A percentile compares a stretch with the other conserved stretches of the same genome.
Conservation (phyloP, 2,113 vertebrate species). For the Antechinus flavipes region DNA sequence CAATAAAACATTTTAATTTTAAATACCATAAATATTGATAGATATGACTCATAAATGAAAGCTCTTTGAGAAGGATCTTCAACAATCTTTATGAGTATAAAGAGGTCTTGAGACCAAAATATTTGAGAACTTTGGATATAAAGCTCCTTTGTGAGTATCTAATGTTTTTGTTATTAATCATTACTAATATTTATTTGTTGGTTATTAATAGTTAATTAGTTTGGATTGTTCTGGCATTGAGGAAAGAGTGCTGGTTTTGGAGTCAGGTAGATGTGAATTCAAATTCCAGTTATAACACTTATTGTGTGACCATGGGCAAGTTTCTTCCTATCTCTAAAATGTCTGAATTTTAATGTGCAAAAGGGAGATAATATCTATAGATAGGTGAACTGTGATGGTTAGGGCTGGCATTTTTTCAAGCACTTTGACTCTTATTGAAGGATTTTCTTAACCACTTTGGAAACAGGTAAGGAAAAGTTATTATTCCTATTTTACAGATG, state of each 20-base stretch:
- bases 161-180: background rate
- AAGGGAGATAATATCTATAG: background rate
- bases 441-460: background rate
- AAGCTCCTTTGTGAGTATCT: background rate
- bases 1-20: background rate
- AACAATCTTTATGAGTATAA: background rate
- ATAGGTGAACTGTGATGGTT: background rate
- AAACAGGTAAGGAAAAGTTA: background rate
- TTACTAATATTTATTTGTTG: background rate
- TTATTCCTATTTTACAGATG: background rate
- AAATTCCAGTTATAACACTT: background rate
- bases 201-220: background rate
- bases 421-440: background rate
- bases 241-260: background rate
- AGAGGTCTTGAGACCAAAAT: background rate
- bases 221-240: background rate
- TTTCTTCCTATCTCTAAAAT: background rate
- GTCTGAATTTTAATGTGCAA: background rate
- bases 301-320: background rate
- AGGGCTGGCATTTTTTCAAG: background rate
- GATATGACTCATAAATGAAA: background rate
- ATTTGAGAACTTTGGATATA: background rate
- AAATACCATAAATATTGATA: background rate
- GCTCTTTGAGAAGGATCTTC: background rate
- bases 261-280: background rate